Evolutionary conservation across 1,140 invertebrate species (phyloP).

Genomic region (Dinoponera quadriceps): DNA sequence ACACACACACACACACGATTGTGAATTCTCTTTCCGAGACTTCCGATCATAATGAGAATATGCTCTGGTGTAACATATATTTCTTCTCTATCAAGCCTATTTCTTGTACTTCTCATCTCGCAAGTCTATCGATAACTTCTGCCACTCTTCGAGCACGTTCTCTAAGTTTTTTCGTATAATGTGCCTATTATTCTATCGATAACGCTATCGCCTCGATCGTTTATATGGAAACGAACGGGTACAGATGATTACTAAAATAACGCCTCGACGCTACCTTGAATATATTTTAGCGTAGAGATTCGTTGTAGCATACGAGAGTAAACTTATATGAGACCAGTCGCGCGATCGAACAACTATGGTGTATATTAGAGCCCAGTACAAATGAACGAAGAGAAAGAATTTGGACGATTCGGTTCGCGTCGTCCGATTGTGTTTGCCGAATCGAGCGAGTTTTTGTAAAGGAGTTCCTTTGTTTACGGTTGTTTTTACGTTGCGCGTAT

Average conservation of each 20-base stretch:
- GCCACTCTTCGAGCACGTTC: no score
- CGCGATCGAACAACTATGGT: conserved; percentile 2
- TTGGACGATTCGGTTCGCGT: background rate
- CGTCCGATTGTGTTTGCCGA: background rate
- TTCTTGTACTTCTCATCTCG: no score
- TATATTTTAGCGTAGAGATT: conserved; percentile 46
- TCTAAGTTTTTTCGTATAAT: background rate
- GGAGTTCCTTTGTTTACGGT: background rate
- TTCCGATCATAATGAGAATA: no score
- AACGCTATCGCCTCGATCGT: background rate
- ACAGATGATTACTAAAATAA: conserved; percentile 51
- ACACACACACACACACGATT: no score
- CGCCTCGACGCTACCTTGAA: conserved; percentile 45
- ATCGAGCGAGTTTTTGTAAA: background rate
- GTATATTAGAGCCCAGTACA: conserved; percentile 48
- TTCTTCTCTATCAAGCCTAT: no score
- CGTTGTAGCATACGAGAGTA: conserved; percentile 2
- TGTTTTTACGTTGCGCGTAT: background rate
- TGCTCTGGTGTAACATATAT: background rate
- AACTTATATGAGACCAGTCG: conserved; percentile 12
- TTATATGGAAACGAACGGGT: background rate
- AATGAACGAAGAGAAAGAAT: conserved; percentile 14
- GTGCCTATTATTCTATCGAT: background rate
- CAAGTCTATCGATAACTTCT: no score
- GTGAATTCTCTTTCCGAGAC: no score